Evolutionary conservation across 2,888 invertebrate species (phyloP).

Genomic region (Ophraella communa): DNA sequence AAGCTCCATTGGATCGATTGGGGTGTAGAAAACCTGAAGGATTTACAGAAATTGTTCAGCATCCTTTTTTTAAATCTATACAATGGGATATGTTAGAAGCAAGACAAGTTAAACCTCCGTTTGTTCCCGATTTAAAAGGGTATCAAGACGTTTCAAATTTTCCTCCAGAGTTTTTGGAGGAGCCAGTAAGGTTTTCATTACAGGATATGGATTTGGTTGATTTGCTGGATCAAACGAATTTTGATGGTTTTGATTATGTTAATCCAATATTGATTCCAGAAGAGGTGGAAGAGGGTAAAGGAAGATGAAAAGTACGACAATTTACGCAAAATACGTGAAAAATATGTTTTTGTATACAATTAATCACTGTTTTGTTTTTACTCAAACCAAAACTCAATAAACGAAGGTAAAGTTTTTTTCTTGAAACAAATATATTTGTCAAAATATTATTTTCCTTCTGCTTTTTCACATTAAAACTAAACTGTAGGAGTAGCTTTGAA

Average conservation of each 20-base stretch:
- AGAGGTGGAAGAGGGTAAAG: background rate
- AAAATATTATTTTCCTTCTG: no score
- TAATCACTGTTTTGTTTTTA: no score
- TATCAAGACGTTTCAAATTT: constrained; percentile 99
- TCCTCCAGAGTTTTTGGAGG: constrained; percentile 98
- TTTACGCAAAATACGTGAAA: background rate
- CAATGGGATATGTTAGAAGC: constrained; percentile 99
- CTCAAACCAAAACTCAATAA: no score
- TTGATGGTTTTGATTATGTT: constrained; percentile 99
- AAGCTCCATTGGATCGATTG: constrained; percentile 93
- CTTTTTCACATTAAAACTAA: no score
- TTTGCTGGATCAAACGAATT: constrained; percentile 98
- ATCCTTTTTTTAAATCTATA: constrained; percentile 97
- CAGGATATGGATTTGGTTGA: constrained; percentile 97
- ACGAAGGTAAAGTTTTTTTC: no score
- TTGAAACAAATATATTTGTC: no score
- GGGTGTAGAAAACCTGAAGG: constrained; percentile 92
- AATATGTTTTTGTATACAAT: no score
- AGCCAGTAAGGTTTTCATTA: constrained; percentile 95
- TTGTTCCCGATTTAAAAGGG: constrained; percentile 93
- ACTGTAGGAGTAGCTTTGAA: no score
- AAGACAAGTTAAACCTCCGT: constrained; percentile 97
- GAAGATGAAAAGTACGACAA: background rate
- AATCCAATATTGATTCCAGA: constrained; percentile 75
- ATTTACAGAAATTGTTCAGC: constrained; percentile 92